Evolutionary conservation across 2,797 vertebrate species (phyloP).

Genomic region (Pantherophis vulpinus): DNA sequence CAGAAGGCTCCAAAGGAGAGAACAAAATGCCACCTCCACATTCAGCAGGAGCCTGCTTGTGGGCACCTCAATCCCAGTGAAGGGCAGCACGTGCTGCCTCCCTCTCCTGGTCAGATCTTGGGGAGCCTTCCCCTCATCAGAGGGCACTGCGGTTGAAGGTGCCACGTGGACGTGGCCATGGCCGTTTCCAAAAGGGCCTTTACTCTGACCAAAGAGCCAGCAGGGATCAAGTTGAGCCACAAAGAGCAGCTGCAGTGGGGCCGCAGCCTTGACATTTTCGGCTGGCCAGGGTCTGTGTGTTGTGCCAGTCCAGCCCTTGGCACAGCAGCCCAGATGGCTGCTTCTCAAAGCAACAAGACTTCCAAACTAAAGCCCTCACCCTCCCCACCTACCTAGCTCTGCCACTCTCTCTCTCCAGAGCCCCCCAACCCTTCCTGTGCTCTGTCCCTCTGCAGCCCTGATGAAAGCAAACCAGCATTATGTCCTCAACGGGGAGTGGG

Average conservation of each 20-base stretch:
- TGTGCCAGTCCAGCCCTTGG: background rate
- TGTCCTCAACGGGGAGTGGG: slow-evolving; percentile 73
- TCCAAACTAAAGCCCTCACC: background rate
- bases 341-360: background rate
- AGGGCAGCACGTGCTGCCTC: background rate
- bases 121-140: background rate
- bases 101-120: background rate
- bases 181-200: background rate
- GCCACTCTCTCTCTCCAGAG: accelerated
- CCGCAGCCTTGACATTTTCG: background rate
- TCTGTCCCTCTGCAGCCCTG: slow-evolving; percentile 57
- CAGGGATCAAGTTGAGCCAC: background rate
- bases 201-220: background rate
- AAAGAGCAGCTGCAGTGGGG: background rate
- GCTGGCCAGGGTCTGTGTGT: background rate
- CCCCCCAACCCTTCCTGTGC: accelerated
- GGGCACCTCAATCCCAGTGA: background rate
- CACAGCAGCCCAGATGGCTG: background rate
- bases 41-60: background rate
- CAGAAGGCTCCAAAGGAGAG: background rate
- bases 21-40: background rate
- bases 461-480: slow-evolving; percentile 61
- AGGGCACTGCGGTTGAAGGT: background rate
- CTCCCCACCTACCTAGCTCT: background rate
- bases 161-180: accelerated